Evolutionary conservation across 1,140 invertebrate genomes (phyloP), one percentile per base, ranked within the genome.

Genomic region (Drosophila tristis): DNA sequence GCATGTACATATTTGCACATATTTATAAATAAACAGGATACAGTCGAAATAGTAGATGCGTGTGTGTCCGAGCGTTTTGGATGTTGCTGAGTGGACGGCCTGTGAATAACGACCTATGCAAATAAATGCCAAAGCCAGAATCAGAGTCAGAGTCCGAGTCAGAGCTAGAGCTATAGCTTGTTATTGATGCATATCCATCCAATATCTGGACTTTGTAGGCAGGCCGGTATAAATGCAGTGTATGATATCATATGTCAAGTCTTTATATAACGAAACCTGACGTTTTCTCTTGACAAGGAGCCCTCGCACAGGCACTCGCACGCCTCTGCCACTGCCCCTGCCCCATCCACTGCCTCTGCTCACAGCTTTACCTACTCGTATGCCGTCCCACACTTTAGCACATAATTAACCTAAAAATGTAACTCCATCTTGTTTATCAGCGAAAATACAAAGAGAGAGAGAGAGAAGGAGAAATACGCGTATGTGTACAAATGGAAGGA

Each of bases 391-490:
- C 67, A 77, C 82, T 87, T 91, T 91, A 91, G 86, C 90, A 91
- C 90, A 90, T 91, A 87, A 91, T 91, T 91, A 91, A 91, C 90
- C 90, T 90, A 87, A 91, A 91, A 91, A 90, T 90, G 76, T 87
- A 90, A 87, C 90, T 91, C 82, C 90, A 87, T 90, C 77, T 85
- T 91, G 74, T 90, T 91, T 87, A 90, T 90, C 80, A 87, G 78
- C 74, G 73, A 80, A 87, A 86, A 86, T 70, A 81, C 62, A 76
- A 62, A 55, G 67, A 78, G 45, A 64, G 25, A 59, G 49, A 42
- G 51, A 35, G 51, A 47, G 43, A 43, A 31, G 25, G 42, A 55
- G 53, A 51, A 60, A 47, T 11, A 49, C 20, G 20, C 20, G 20
- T 20, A 20, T 20, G 20, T 20, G 20, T 15, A 25, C 20, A 15